These are phyloP conservation scores for Eristalinus aeneus DNA, from an alignment of 2,888 invertebrate genomes.

Conservation along the genomic window DNA sequence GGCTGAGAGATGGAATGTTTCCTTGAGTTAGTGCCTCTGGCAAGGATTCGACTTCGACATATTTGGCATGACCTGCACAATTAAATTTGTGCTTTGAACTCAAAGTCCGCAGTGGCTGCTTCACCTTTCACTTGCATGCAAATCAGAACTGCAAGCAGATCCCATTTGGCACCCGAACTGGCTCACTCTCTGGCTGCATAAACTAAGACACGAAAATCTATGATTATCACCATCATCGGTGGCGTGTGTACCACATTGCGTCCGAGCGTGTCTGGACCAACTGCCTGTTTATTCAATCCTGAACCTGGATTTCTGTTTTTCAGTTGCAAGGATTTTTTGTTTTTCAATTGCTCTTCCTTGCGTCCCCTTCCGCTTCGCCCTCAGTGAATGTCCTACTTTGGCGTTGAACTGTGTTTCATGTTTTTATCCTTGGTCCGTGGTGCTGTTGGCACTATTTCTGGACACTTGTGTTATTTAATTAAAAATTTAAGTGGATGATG, in stretches of 20 bases:
- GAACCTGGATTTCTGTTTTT: slow-evolving; percentile 53
- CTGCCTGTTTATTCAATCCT: slow-evolving; percentile 58
- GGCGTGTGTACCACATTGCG: slow-evolving; percentile 20
- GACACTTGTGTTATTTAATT: slow-evolving; percentile 69
- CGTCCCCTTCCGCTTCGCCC: background rate
- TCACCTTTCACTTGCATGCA: slow-evolving; percentile 5
- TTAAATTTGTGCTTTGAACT: slow-evolving; percentile 3
- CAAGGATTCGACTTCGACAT: slow-evolving; percentile 47
- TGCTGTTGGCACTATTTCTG: slow-evolving; percentile 10
- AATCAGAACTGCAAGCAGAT: slow-evolving; percentile 21
- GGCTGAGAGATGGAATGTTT: background rate
- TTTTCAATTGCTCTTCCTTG: background rate
- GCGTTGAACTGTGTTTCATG: background rate
- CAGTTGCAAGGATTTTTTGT: slow-evolving; percentile 46
- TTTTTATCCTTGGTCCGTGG: slow-evolving; percentile 33
- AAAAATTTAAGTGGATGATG: slow-evolving; percentile 59
- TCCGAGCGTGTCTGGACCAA: background rate
- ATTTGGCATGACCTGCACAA: slow-evolving; percentile 28
- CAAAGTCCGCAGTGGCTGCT: background rate
- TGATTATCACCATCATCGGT: slow-evolving; percentile 18
- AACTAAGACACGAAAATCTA: background rate
- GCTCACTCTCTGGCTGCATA: background rate
- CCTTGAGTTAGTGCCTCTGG: slow-evolving; percentile 5
- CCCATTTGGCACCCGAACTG: slow-evolving; percentile 19
- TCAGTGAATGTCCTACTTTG: background rate